Percentiles rank a stretch among this genome's conserved stretches.
phyloP scores from a whole-genome alignment of 2,113 vertebrate species.

The Tragelaphus imberbis region DNA sequence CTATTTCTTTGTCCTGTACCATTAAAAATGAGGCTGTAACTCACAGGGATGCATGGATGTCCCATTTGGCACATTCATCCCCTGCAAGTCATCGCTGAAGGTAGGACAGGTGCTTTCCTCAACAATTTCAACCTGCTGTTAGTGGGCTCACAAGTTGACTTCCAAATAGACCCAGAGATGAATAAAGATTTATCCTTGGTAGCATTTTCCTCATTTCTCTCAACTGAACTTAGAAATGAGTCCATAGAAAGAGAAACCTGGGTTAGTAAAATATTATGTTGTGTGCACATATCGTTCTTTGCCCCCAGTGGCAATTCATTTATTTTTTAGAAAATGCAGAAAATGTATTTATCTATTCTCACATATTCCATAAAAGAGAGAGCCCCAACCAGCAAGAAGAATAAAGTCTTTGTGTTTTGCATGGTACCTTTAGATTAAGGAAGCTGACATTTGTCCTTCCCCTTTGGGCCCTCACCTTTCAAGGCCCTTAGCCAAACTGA shows the following conservation, averaged over 20 bases:
- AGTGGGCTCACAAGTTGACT: slow-evolving; percentile 42
- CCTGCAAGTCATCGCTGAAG: slow-evolving; percentile 28
- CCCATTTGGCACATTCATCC: slow-evolving; percentile 64
- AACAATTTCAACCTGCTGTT: slow-evolving; percentile 43
- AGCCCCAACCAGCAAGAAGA: not conserved
- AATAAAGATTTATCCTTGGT: slow-evolving; percentile 56
- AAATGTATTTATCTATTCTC: not conserved
- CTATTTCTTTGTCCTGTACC: slow-evolving; percentile 55
- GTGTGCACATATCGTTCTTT: not conserved
- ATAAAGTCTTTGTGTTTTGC: not conserved
- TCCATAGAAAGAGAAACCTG: not conserved
- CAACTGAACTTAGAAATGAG: slow-evolving; percentile 13
- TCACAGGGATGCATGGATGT: slow-evolving; percentile 61
- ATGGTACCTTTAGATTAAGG: not conserved
- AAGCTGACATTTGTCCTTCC: rapidly evolving
- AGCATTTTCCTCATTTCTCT: slow-evolving; percentile 24
- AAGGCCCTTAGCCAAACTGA: not conserved
- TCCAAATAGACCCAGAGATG: slow-evolving; percentile 37
- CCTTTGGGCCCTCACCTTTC: not conserved
- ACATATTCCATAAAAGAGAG: not conserved
- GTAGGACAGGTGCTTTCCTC: slow-evolving; percentile 39
- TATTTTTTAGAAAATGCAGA: not conserved
- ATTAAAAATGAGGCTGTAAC: slow-evolving; percentile 60
- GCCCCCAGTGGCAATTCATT: not conserved
- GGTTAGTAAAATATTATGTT: not conserved